These are phyloP conservation scores for Montipora cactus DNA, from an alignment of 64 coral and sea anemone species.

Conservation along the genomic window DNA sequence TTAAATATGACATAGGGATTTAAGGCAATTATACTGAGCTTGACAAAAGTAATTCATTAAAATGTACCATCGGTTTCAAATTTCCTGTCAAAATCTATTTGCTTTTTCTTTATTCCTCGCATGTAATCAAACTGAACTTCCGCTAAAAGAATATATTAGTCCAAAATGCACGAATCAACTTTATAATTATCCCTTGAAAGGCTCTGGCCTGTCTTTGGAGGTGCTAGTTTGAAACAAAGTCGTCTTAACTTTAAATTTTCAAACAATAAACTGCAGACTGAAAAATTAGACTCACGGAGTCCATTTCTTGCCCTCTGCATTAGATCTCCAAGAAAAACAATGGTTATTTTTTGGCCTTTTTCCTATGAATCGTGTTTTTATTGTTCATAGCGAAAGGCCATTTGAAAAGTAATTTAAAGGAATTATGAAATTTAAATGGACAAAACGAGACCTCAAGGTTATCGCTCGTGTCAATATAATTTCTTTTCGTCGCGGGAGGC, in stretches of 20 bases:
- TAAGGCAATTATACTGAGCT: background rate
- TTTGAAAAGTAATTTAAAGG: background rate
- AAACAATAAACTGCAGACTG: background rate
- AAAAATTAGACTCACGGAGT: background rate
- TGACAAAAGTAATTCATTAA: background rate
- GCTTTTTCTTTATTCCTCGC: background rate
- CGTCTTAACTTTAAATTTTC: too few relatives aligned
- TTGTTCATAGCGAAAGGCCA: too few relatives aligned
- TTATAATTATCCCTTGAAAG: background rate
- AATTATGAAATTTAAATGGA: background rate
- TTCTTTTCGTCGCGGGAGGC: constrained; percentile 14
- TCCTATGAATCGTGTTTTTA: too few relatives aligned
- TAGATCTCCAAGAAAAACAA: too few relatives aligned
- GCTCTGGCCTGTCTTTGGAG: background rate
- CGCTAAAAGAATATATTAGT: background rate
- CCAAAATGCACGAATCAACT: background rate
- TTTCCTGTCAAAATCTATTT: constrained; percentile 26
- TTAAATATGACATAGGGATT: background rate
- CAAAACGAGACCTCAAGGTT: background rate
- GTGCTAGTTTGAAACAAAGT: too few relatives aligned
- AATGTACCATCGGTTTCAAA: background rate
- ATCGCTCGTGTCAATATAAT: background rate
- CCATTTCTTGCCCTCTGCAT: too few relatives aligned
- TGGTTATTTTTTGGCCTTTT: too few relatives aligned
- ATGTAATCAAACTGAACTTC: background rate